Evolutionary conservation across 2,113 vertebrate species (phyloP).

Genomic region (Actinemys pallida): DNA sequence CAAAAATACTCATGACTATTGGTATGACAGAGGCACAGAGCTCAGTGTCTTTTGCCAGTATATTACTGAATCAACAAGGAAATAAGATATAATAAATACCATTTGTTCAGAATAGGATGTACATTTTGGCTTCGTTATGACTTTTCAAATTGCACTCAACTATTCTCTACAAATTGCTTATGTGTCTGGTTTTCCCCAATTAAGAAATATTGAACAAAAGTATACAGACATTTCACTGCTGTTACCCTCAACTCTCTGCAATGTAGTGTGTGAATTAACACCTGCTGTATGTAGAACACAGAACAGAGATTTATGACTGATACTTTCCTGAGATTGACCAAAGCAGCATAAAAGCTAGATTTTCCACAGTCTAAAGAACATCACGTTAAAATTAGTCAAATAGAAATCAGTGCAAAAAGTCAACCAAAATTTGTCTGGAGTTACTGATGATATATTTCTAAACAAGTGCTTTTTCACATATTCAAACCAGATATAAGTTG

Average conservation of each 20-base stretch:
- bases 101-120: neutral
- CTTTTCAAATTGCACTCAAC: neutral
- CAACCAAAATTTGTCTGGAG: neutral
- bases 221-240: neutral
- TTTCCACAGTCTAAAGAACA: neutral
- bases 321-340: conserved; percentile 28
- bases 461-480: neutral
- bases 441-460: neutral
- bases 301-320: neutral
- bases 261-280: conserved; percentile 22
- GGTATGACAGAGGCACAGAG: neutral
- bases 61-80: neutral
- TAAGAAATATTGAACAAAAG: neutral
- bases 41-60: neutral
- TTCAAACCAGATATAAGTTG: neutral
- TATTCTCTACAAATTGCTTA: conserved; percentile 45
- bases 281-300: conserved; percentile 33
- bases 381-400: neutral
- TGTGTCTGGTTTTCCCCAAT: neutral
- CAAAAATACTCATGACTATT: neutral
- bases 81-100: conserved; percentile 12
- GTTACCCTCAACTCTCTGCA: neutral
- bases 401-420: neutral
- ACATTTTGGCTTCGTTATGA: conserved; percentile 3
- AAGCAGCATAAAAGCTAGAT: neutral